A percentile compares a stretch with the other conserved stretches of the same genome.
Evolutionary conservation across 2,113 vertebrate species (phyloP).

Genomic region (Phaethornis superciliosus): DNA sequence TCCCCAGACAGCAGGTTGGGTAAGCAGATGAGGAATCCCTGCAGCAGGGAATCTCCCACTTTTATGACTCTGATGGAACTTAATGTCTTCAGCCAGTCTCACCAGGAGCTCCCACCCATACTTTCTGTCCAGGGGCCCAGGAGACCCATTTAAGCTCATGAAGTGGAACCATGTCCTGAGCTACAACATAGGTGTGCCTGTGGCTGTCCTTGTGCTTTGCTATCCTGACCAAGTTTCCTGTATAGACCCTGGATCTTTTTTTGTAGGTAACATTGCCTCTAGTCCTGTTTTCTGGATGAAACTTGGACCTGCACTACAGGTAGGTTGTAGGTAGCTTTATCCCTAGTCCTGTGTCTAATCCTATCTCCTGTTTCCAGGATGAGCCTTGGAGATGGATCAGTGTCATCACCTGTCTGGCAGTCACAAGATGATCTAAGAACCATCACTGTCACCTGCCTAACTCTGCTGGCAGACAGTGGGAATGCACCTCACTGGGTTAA

Average conservation of each 20-base stretch:
- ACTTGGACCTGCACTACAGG: not conserved
- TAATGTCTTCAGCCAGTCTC: not conserved
- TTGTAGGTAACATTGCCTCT: not conserved
- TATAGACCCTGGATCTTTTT: not conserved
- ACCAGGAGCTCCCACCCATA: not conserved
- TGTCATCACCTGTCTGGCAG: not conserved
- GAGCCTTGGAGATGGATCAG: not conserved
- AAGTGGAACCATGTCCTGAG: not conserved
- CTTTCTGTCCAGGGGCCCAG: not conserved
- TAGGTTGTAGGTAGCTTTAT: not conserved
- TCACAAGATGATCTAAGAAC: not conserved
- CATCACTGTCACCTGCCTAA: not conserved
- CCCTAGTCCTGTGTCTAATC: not conserved
- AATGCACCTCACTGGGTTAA: not conserved
- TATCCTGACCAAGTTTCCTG: not conserved
- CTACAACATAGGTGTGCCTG: not conserved
- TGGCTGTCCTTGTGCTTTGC: not conserved
- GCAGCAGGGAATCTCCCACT: not conserved
- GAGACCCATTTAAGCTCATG: not conserved
- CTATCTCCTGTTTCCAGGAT: not conserved
- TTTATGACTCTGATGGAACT: not conserved
- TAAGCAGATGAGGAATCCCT: not conserved
- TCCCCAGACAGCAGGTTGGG: not conserved
- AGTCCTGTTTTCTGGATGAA: not conserved
- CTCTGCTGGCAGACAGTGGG: not conserved